A percentile compares a stretch with the other conserved stretches of the same genome.
These are phyloP conservation scores for Mareca penelope DNA, from an alignment of 2,797 vertebrate species.

Conservation along the genomic window DNA sequence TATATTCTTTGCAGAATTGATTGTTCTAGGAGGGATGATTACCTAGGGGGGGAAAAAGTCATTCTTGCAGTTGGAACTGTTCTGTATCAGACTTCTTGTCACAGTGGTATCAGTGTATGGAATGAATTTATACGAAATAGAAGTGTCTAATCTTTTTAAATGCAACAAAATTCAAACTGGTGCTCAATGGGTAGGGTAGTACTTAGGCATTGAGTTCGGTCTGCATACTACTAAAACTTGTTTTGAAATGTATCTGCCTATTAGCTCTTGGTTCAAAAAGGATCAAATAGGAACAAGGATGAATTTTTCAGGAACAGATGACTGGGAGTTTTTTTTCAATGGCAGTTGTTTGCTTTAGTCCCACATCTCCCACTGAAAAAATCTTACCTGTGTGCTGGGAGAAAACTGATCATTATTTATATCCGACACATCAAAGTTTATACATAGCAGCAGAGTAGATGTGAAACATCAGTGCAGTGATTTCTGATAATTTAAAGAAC, in stretches of 20 bases:
- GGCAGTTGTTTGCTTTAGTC: background rate
- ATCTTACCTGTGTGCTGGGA: background rate
- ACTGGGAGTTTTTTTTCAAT: background rate
- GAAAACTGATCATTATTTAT: background rate
- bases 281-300: background rate
- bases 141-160: background rate
- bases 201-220: background rate
- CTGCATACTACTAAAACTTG: background rate
- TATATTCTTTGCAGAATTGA: background rate
- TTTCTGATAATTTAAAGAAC: background rate
- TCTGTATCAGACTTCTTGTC: background rate
- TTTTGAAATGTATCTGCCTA: background rate
- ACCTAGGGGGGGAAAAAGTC: background rate
- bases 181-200: background rate
- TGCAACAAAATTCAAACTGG: background rate
- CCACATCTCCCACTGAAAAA: background rate
- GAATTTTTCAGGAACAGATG: background rate
- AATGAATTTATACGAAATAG: background rate
- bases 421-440: background rate
- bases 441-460: background rate
- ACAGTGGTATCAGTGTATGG: background rate
- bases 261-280: background rate
- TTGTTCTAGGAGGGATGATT: background rate
- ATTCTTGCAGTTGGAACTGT: background rate
- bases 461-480: no score